A percentile compares a stretch with the other conserved stretches of the same genome.
These are phyloP conservation scores for Nasonovia ribisnigri DNA, from an alignment of 2,888 invertebrate genomes.

Conservation along the genomic window DNA sequence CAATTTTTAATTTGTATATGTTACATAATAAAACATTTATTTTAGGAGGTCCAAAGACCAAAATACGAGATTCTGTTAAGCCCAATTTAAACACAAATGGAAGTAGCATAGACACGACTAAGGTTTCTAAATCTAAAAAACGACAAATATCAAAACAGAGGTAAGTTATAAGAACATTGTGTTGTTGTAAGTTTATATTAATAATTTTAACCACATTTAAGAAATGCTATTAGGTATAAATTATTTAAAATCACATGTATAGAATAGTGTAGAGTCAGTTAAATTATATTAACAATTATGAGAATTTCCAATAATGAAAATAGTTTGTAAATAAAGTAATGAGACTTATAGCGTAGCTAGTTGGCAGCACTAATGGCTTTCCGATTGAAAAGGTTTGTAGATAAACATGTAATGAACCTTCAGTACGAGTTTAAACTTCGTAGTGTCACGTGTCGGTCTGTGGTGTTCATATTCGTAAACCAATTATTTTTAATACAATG, in stretches of 20 bases:
- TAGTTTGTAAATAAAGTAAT: neutral
- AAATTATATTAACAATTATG: neutral
- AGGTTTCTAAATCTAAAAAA: slow-evolving; percentile 37
- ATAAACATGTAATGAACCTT: neutral
- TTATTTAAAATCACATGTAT: neutral
- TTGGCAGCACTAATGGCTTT: no score
- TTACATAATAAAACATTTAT: neutral
- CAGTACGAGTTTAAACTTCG: neutral
- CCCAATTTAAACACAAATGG: neutral
- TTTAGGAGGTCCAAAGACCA: slow-evolving; percentile 38
- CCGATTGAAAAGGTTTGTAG: neutral
- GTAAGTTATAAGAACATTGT: neutral
- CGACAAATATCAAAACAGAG: slow-evolving; percentile 36
- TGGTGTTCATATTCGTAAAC: neutral
- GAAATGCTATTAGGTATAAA: neutral
- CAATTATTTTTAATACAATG: neutral
- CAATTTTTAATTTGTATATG: neutral
- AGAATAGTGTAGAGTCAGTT: neutral
- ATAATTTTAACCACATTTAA: neutral
- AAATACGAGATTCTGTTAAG: neutral
- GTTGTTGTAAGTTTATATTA: neutral
- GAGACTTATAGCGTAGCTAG: neutral
- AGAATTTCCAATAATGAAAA: neutral
- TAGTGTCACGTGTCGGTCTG: neutral
- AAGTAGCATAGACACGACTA: neutral